Evolutionary conservation across 2,888 invertebrate species (phyloP).

Genomic region (Rhaphigaster nebulosa): DNA sequence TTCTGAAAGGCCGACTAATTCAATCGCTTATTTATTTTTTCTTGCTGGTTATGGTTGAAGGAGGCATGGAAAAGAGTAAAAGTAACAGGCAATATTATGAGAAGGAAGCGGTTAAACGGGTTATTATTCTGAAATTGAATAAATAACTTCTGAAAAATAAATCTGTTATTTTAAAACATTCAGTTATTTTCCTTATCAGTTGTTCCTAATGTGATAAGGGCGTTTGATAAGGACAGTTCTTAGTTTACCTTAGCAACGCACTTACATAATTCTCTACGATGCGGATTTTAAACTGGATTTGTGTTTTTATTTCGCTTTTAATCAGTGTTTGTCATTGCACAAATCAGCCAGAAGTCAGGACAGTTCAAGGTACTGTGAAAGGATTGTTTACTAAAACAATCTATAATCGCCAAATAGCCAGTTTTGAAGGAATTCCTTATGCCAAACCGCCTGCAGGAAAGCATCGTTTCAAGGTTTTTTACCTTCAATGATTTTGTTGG

Average conservation of each 20-base stretch:
- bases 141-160: background rate
- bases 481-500: background rate
- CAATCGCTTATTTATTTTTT: too few species aligned
- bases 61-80: too few species aligned
- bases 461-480: slow-evolving; percentile 60
- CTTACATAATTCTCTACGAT: background rate
- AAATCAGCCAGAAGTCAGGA: slow-evolving; percentile 12
- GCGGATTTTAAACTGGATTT: background rate
- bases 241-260: background rate
- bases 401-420: slow-evolving; percentile 51
- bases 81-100: too few species aligned
- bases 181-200: background rate
- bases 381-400: slow-evolving; percentile 57
- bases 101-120: too few species aligned
- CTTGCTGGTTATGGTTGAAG: too few species aligned
- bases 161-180: background rate
- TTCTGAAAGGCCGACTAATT: background rate
- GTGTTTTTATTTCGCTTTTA: background rate
- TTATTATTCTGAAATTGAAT: too few species aligned
- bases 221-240: background rate
- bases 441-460: slow-evolving; percentile 60
- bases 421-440: slow-evolving; percentile 62
- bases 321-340: background rate
- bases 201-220: background rate
- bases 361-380: slow-evolving; percentile 50